These are phyloP conservation scores for Pomatostomus ruficeps DNA, from an alignment of 2,113 vertebrate genomes.

Conservation along the genomic window DNA sequence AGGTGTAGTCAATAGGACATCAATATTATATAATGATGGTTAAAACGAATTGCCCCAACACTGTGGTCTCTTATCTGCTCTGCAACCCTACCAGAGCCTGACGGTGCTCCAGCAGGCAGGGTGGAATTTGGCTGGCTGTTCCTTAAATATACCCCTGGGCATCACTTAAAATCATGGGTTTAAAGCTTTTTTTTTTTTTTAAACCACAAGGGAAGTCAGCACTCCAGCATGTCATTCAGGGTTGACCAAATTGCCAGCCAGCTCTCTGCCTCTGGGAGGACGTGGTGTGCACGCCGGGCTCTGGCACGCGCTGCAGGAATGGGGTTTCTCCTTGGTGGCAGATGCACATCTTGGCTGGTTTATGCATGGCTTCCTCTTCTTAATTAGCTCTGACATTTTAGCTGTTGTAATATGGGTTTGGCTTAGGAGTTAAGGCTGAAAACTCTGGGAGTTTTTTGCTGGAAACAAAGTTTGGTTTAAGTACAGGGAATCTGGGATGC, in stretches of 20 bases:
- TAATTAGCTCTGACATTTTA: not conserved
- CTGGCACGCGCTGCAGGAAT: not conserved
- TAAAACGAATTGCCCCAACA: not conserved
- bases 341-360: not conserved
- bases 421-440: not conserved
- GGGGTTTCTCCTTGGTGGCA: not conserved
- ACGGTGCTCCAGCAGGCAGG: not conserved
- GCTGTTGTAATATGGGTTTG: not conserved
- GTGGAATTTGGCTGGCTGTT: not conserved
- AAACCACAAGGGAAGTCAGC: conserved; percentile 48
- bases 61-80: not conserved
- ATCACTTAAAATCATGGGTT: conserved; percentile 22
- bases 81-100: not conserved
- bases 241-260: conserved; percentile 56
- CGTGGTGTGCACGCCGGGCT: not conserved
- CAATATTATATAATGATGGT: not conserved
- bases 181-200: not conserved
- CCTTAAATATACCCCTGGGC: conserved; percentile 33
- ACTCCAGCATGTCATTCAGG: conserved; percentile 49
- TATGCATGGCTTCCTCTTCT: not conserved
- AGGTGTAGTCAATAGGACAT: not conserved
- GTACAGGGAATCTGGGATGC: not conserved
- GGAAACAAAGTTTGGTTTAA: not conserved
- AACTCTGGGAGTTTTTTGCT: not conserved
- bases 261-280: not conserved